Conservation (phyloP, 2,888 invertebrate species). For the Cephus runcator region DNA sequence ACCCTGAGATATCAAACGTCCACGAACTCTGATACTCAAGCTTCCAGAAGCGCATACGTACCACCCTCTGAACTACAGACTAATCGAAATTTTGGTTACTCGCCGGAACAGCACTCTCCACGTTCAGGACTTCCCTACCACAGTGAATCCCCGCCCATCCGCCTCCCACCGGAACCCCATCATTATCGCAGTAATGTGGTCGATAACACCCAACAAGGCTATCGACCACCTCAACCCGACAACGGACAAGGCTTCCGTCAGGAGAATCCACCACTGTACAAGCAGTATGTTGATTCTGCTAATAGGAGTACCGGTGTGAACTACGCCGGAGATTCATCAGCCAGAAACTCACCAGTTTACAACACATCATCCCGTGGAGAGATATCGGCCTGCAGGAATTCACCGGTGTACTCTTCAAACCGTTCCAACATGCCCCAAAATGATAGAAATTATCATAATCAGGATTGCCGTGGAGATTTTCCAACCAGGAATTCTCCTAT, state of each 20-base stretch:
- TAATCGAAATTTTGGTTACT: slow-evolving; percentile 38
- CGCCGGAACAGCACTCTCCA: slow-evolving; percentile 49
- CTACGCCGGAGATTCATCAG: slow-evolving; percentile 45
- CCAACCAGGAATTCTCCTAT: slow-evolving; percentile 47
- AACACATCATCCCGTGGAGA: slow-evolving; percentile 32
- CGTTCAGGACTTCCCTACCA: slow-evolving; percentile 51
- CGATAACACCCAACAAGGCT: slow-evolving; percentile 40
- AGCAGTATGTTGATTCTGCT: slow-evolving; percentile 47
- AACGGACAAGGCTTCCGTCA: slow-evolving; percentile 44
- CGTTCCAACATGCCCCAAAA: slow-evolving; percentile 32
- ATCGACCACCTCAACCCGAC: slow-evolving; percentile 47
- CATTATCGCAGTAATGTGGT: slow-evolving; percentile 50
- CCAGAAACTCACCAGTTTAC: slow-evolving; percentile 54
- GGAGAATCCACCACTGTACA: slow-evolving; percentile 48
- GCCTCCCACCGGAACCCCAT: slow-evolving; percentile 49
- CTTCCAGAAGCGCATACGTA: slow-evolving; percentile 55
- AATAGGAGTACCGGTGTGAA: slow-evolving; percentile 36
- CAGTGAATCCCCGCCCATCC: slow-evolving; percentile 52
- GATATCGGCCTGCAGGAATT: slow-evolving; percentile 37
- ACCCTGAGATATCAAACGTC: slow-evolving; percentile 35
- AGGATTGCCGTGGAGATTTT: slow-evolving; percentile 44
- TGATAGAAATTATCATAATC: slow-evolving; percentile 41
- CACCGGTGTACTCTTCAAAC: slow-evolving; percentile 44
- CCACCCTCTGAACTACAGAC: slow-evolving; percentile 61
- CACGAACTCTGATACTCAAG: slow-evolving; percentile 51